Conservation (phyloP, 2,888 invertebrate species). For the Escarpia spicata region DNA sequence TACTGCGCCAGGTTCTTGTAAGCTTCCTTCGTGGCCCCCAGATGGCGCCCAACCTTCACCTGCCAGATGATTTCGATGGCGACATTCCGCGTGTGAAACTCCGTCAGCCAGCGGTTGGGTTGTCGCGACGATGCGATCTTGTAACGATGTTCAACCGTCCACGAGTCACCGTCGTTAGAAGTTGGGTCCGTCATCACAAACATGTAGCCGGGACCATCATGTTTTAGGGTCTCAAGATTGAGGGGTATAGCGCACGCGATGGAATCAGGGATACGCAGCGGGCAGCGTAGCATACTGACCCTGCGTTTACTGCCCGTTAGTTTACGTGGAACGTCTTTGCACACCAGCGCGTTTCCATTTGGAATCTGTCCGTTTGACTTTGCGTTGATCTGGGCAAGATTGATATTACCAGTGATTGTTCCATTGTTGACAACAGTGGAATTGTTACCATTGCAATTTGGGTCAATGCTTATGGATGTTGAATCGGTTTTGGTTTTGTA, state of each 20-base stretch:
- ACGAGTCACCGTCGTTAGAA: constrained; percentile 31
- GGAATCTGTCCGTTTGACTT: background rate
- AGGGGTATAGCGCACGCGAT: constrained; percentile 32
- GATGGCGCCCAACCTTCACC: constrained; percentile 37
- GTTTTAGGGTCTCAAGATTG: constrained; percentile 36
- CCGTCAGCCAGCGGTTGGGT: constrained; percentile 37
- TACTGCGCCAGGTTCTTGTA: constrained; percentile 31
- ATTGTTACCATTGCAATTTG: background rate
- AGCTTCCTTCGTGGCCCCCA: constrained; percentile 33
- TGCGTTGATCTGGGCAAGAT: background rate
- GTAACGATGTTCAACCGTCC: constrained; percentile 39
- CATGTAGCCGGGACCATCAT: constrained; percentile 42
- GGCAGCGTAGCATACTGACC: background rate
- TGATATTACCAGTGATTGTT: background rate
- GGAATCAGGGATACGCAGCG: background rate
- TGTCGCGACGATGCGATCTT: constrained; percentile 40
- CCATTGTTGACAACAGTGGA: background rate
- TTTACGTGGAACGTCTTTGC: background rate
- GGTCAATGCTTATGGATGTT: background rate
- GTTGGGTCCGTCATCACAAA: constrained; percentile 41
- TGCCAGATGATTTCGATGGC: constrained; percentile 43
- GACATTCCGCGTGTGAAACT: constrained; percentile 35
- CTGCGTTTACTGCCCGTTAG: background rate
- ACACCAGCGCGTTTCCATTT: background rate
- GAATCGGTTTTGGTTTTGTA: background rate